Evolutionary conservation across 2,797 vertebrate genomes (phyloP).

Genomic region (Neosilurus hyrtlii): DNA sequence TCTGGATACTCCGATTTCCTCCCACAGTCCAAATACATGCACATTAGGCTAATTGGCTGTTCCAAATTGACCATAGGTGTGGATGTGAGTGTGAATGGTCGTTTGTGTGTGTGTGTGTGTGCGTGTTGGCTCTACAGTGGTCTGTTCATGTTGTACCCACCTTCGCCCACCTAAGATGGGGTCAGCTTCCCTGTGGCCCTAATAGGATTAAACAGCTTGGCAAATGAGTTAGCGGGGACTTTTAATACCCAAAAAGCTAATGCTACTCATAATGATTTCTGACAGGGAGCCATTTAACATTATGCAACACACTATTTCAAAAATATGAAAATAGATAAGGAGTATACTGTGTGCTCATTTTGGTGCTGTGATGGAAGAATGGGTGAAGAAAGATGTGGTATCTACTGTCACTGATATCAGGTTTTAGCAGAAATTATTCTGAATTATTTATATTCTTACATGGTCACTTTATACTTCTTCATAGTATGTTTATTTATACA

Average conservation of each 20-base stretch:
- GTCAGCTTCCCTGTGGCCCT: no score
- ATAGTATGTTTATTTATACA: background rate
- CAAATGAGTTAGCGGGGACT: background rate
- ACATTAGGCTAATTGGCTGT: no score
- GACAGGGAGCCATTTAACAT: background rate
- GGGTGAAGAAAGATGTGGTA: background rate
- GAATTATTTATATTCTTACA: background rate
- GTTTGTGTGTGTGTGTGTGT: no score
- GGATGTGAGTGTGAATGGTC: no score
- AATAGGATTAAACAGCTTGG: no score
- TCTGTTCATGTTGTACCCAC: no score
- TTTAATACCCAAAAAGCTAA: background rate
- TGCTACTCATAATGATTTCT: background rate
- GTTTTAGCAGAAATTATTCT: constrained; percentile 4
- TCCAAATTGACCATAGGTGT: no score
- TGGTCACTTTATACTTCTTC: background rate
- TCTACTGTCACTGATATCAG: background rate
- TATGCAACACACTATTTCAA: background rate
- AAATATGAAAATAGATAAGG: background rate
- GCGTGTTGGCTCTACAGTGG: no score
- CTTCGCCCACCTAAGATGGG: no score
- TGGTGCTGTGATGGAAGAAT: background rate
- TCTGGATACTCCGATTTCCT: no score
- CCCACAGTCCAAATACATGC: no score
- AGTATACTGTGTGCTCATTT: background rate